Evolutionary conservation across 2,888 invertebrate genomes (phyloP).

Genomic region (Adelognathus sp.): DNA sequence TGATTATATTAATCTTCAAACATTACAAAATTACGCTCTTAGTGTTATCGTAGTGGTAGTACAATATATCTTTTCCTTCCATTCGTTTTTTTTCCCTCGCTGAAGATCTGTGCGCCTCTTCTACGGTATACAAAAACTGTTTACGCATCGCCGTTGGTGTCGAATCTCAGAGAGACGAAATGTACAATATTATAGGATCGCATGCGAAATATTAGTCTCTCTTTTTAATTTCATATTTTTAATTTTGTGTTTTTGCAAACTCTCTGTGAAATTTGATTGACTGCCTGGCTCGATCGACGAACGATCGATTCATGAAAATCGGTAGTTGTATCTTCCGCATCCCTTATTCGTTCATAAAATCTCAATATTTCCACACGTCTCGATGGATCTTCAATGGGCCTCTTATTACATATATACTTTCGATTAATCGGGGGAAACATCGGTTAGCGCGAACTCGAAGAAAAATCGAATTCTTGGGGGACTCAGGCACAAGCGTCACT

Average conservation of each 20-base stretch:
- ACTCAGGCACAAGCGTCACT: slow-evolving; percentile 44
- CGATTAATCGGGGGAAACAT: slow-evolving; percentile 23
- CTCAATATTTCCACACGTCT: slow-evolving; percentile 12
- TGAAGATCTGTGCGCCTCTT: slow-evolving; percentile 12
- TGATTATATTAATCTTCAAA: slow-evolving; percentile 53
- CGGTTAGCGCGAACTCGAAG: slow-evolving; percentile 40
- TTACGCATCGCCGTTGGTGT: slow-evolving; percentile 5
- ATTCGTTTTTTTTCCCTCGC: not conserved
- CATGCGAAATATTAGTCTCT: slow-evolving; percentile 22
- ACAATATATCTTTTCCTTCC: slow-evolving; percentile 22
- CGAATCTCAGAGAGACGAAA: slow-evolving; percentile 19
- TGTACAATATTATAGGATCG: slow-evolving; percentile 14
- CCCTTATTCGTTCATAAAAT: slow-evolving; percentile 23
- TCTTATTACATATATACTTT: not conserved
- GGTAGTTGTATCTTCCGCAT: slow-evolving; percentile 2
- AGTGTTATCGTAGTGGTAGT: slow-evolving; percentile 47
- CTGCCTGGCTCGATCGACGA: slow-evolving; percentile 42
- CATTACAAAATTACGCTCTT: slow-evolving; percentile 68
- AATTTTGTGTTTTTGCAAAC: not conserved
- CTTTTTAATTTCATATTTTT: not conserved
- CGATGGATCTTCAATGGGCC: slow-evolving; percentile 3
- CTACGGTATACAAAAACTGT: slow-evolving; percentile 40
- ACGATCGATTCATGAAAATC: slow-evolving; percentile 37
- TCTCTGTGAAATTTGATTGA: slow-evolving; percentile 52
- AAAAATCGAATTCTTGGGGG: slow-evolving; percentile 31